These are phyloP conservation scores for Stenolophus ochropezus DNA, from an alignment of 2,888 invertebrate genomes.

Conservation along the genomic window DNA sequence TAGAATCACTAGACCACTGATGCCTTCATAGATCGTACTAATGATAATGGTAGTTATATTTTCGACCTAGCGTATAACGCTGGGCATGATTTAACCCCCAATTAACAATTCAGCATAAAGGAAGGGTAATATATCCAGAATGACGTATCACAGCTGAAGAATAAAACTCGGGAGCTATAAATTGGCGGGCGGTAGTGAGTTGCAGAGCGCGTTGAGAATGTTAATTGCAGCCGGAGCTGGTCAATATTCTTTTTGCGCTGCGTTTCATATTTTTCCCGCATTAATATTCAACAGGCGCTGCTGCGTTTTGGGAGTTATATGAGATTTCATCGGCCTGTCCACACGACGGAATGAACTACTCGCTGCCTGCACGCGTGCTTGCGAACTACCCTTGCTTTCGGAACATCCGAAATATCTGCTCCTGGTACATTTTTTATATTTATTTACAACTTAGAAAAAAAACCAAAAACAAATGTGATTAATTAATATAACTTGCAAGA, in stretches of 20 bases:
- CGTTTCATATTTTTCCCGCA: slow-evolving; percentile 56
- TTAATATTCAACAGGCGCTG: slow-evolving; percentile 58
- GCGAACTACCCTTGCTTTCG: neutral
- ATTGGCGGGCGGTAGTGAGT: slow-evolving; percentile 27
- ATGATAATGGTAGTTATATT: too few relatives aligned
- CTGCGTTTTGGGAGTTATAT: slow-evolving; percentile 58
- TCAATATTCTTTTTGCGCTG: slow-evolving; percentile 58
- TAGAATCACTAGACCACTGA: too few relatives aligned
- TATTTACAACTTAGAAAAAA: too few relatives aligned
- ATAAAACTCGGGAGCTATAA: neutral
- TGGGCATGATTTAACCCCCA: neutral
- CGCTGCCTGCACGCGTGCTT: neutral
- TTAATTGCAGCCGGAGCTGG: slow-evolving; percentile 55
- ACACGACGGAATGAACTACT: slow-evolving; percentile 39
- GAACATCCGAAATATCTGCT: neutral
- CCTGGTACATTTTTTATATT: neutral
- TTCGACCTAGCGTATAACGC: too few relatives aligned
- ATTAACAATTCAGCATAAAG: neutral
- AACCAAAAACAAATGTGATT: too few relatives aligned
- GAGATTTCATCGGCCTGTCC: slow-evolving; percentile 58
- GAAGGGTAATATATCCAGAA: neutral
- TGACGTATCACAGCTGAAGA: neutral
- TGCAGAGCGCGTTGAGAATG: slow-evolving; percentile 54
- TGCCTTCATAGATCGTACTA: too few relatives aligned
- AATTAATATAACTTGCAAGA: too few relatives aligned